phyloP scores from a whole-genome alignment of 37 sponge, comb jelly and placozoan species.

The Eunapius fragilis region DNA sequence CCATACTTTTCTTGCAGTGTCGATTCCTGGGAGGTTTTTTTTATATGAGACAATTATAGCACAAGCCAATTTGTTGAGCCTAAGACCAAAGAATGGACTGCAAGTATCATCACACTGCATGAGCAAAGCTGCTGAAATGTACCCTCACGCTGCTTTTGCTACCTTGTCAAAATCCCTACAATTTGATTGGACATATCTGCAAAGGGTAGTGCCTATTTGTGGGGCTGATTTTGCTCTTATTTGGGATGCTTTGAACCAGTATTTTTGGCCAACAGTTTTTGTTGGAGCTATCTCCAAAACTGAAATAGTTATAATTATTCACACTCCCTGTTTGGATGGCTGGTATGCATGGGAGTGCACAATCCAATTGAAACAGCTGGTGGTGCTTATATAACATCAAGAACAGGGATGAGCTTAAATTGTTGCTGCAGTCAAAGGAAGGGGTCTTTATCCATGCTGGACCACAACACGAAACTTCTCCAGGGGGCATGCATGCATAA shows the following conservation, averaged over 20 bases:
- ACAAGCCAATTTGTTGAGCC: not conserved
- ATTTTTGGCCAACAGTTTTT: conserved; percentile 7
- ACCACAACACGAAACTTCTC: not conserved
- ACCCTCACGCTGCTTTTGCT: conserved; percentile 22
- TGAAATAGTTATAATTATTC: not conserved
- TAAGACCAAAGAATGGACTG: not conserved
- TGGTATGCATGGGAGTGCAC: not conserved
- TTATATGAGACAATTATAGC: not conserved
- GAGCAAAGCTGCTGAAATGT: not conserved
- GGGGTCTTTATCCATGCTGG: conserved; percentile 5
- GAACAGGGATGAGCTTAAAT: not conserved
- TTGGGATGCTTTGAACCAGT: not conserved
- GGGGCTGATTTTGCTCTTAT: conserved; percentile 2
- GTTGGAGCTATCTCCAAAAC: not conserved
- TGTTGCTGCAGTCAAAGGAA: conserved; percentile 13
- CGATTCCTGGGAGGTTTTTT: conserved; percentile 29
- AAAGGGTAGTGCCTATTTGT: conserved; percentile 15
- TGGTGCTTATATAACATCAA: not conserved
- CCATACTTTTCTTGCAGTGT: too few relatives aligned
- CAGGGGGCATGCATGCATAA: not conserved
- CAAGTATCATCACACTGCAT: not conserved
- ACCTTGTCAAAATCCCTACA: conserved; percentile 5
- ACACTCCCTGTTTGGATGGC: not conserved
- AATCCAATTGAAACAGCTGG: not conserved
- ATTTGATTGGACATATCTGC: conserved; percentile 24